Percentiles rank a stretch among this genome's conserved stretches.
Evolutionary conservation across 2,888 invertebrate species (phyloP).

Genomic region (Atrina japonica): DNA sequence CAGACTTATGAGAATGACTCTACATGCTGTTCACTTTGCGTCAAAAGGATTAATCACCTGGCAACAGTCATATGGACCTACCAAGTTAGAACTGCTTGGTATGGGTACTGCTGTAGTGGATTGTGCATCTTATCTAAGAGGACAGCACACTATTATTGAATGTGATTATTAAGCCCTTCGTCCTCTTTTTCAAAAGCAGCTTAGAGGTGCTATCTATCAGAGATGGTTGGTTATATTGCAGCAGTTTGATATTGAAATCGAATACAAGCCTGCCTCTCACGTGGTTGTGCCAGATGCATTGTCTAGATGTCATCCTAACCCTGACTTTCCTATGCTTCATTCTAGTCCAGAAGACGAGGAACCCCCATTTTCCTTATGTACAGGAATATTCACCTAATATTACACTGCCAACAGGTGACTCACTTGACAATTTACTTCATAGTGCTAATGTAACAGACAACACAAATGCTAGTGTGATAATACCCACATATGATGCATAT

Average conservation of each 20-base stretch:
- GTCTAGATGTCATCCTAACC: constrained; percentile 3
- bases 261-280: constrained; percentile 36
- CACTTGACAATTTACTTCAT: not conserved
- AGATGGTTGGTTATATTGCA: constrained; percentile 47
- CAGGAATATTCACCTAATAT: not conserved
- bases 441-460: too few species aligned
- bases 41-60: constrained; percentile 21
- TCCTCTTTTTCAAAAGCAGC: constrained; percentile 27
- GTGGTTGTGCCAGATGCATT: constrained; percentile 22
- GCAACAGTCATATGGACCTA: too few species aligned
- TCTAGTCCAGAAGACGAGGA: constrained; percentile 11
- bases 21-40: constrained; percentile 23
- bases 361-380: constrained; percentile 3
- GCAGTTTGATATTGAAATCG: constrained; percentile 47
- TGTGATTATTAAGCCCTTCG: constrained; percentile 34
- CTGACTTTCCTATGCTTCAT: not conserved
- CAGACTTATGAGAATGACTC: not conserved
- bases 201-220: constrained; percentile 39
- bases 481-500: not conserved
- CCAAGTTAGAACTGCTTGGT: constrained; percentile 30
- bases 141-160: constrained; percentile 27
- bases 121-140: constrained; percentile 25
- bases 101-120: constrained; percentile 19
- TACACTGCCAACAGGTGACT: not conserved
- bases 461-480: not conserved